These are phyloP conservation scores for Cephalotes varians DNA, from an alignment of 2,888 invertebrate genomes.

Conservation along the genomic window DNA sequence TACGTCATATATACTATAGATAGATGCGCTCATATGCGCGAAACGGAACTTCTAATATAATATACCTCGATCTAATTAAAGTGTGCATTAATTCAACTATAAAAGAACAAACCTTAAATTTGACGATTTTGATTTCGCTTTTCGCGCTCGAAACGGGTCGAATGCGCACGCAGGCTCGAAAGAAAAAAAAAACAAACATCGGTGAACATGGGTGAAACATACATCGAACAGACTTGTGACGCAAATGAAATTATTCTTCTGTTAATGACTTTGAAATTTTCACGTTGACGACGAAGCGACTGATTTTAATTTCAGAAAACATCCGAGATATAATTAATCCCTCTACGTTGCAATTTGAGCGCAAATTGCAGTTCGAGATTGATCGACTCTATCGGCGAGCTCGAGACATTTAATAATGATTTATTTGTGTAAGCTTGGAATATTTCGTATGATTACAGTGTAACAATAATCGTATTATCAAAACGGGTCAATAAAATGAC, in stretches of 20 bases:
- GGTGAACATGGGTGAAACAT: neutral
- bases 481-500: neutral
- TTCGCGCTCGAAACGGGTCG: too few species aligned
- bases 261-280: neutral
- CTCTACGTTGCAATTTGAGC: neutral
- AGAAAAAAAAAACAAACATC: too few species aligned
- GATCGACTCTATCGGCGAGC: neutral
- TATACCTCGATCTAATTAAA: too few species aligned
- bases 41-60: too few species aligned
- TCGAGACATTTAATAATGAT: conserved; percentile 40
- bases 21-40: too few species aligned
- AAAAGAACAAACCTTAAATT: too few species aligned
- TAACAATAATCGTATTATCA: neutral
- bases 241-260: neutral
- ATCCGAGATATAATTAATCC: conserved; percentile 15
- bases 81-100: too few species aligned
- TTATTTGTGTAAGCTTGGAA: conserved; percentile 39
- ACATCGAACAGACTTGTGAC: neutral
- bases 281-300: neutral
- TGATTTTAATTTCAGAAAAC: neutral
- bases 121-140: too few species aligned
- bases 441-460: conserved; percentile 47
- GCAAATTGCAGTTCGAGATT: neutral
- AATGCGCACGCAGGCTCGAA: too few species aligned
- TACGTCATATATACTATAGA: too few species aligned